These are phyloP conservation scores for Hemithea aestivaria DNA, from an alignment of 2,888 invertebrate species.

Conservation along the genomic window DNA sequence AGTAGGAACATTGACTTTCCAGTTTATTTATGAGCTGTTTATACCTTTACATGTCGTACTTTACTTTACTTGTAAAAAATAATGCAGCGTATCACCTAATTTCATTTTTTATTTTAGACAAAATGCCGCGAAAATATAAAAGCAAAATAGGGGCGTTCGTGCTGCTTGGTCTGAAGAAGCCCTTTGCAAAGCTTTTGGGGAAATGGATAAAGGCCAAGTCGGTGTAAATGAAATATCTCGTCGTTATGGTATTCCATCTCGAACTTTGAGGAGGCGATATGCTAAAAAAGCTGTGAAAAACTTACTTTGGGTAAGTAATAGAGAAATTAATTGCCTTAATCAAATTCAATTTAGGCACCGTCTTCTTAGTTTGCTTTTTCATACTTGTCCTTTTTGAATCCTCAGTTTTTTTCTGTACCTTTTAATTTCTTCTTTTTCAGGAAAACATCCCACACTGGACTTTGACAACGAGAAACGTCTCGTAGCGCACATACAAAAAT, in stretches of 20 bases:
- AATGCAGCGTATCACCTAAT: constrained; percentile 8
- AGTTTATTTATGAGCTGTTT: constrained; percentile 9
- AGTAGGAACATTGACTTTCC: constrained; percentile 4
- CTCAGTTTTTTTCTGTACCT: constrained; percentile 9
- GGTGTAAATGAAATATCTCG: constrained; percentile 25
- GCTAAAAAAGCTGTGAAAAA: constrained; percentile 17
- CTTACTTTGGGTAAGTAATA: constrained; percentile 7
- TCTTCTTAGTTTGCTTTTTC: constrained; percentile 7
- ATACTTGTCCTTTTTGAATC: constrained; percentile 10
- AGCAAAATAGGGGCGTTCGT: constrained; percentile 16
- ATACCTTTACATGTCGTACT: constrained; percentile 5
- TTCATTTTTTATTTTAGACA: constrained; percentile 13
- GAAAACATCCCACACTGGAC: constrained; percentile 26
- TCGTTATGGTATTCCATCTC: constrained; percentile 21
- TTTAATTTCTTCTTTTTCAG: constrained; percentile 10
- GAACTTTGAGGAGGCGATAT: constrained; percentile 26
- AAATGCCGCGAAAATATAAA: constrained; percentile 14
- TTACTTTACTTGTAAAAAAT: constrained; percentile 6
- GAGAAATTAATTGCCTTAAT: constrained; percentile 10
- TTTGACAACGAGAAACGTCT: constrained; percentile 29
- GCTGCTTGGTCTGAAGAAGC: constrained; percentile 13
- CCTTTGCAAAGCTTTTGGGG: constrained; percentile 7
- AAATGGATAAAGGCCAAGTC: constrained; percentile 19
- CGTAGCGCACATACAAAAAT: constrained; percentile 25
- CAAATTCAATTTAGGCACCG: constrained; percentile 10